Conservation (phyloP, 2,888 invertebrate species). For the Brassicogethes aeneus region DNA sequence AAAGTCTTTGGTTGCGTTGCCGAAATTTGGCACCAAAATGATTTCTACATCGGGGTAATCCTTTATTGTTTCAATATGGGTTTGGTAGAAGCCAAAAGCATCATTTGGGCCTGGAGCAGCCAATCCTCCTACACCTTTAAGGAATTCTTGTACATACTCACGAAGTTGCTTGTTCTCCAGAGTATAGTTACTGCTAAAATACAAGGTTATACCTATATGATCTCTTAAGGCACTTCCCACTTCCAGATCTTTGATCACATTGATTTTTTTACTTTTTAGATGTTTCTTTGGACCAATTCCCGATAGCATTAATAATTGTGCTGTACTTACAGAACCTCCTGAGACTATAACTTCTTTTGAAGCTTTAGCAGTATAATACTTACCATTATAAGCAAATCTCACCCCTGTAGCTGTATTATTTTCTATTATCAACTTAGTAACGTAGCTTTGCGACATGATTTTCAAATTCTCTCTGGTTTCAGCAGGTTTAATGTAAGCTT, state of each 20-base stretch:
- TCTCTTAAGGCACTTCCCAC: slow-evolving; percentile 73
- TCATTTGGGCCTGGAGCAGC: slow-evolving; percentile 16
- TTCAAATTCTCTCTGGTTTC: slow-evolving; percentile 46
- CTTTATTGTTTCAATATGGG: slow-evolving; percentile 16
- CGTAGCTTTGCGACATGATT: slow-evolving; percentile 59
- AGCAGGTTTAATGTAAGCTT: slow-evolving; percentile 67
- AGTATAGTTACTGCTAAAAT: slow-evolving; percentile 53
- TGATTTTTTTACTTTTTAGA: slow-evolving; percentile 48
- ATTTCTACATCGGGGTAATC: slow-evolving; percentile 25
- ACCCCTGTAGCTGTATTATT: slow-evolving; percentile 47
- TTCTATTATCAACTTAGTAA: slow-evolving; percentile 16
- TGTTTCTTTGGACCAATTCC: slow-evolving; percentile 65
- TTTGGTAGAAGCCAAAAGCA: slow-evolving; percentile 21
- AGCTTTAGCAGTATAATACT: slow-evolving; percentile 45
- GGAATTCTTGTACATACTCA: slow-evolving; percentile 16
- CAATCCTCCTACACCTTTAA: slow-evolving; percentile 16
- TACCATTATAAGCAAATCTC: slow-evolving; percentile 52
- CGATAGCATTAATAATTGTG: slow-evolving; percentile 74
- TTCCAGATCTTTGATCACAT: slow-evolving; percentile 53
- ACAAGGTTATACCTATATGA: slow-evolving; percentile 60
- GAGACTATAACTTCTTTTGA: slow-evolving; percentile 66
- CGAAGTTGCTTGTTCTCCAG: slow-evolving; percentile 7
- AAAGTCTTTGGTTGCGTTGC: slow-evolving; percentile 30
- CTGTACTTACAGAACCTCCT: slow-evolving; percentile 71
- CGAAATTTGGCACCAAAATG: slow-evolving; percentile 39